These are phyloP conservation scores for Dasysyrphus tricinctus DNA, from an alignment of 2,888 invertebrate species.

Conservation along the genomic window DNA sequence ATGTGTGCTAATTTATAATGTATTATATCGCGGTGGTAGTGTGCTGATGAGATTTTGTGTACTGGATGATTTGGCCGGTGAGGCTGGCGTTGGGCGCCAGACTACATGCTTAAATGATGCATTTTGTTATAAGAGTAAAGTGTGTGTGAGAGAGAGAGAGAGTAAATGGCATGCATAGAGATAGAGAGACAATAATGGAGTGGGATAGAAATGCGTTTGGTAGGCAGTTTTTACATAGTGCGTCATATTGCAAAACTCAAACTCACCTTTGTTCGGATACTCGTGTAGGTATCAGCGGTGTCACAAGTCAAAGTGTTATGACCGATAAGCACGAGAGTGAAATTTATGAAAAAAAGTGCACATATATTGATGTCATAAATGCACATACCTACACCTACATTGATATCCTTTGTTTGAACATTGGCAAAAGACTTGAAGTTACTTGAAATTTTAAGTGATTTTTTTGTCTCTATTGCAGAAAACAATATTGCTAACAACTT, in stretches of 20 bases:
- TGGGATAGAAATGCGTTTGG: slow-evolving; percentile 40
- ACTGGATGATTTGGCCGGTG: slow-evolving; percentile 33
- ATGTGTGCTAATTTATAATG: slow-evolving; percentile 81
- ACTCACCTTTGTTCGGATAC: neutral
- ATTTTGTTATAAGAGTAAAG: neutral
- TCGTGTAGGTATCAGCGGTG: slow-evolving; percentile 27
- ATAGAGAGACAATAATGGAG: slow-evolving; percentile 9
- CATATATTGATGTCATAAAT: neutral
- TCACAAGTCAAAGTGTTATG: slow-evolving; percentile 43
- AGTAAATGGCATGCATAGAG: neutral
- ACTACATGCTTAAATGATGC: slow-evolving; percentile 23
- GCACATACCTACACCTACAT: neutral
- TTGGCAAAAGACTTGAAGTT: neutral
- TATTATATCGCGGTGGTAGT: slow-evolving; percentile 73
- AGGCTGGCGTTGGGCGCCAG: slow-evolving; percentile 58
- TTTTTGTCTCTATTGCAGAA: neutral
- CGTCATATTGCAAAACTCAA: slow-evolving; percentile 28
- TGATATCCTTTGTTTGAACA: slow-evolving; percentile 4
- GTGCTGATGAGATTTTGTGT: slow-evolving; percentile 48
- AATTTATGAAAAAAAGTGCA: neutral
- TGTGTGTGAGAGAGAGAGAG: slow-evolving; percentile 40
- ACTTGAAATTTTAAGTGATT: slow-evolving; percentile 12
- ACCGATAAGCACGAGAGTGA: slow-evolving; percentile 14
- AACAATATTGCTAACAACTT: neutral
- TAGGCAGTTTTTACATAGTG: slow-evolving; percentile 57